Evolutionary conservation across 2,113 vertebrate genomes (phyloP), one percentile per base, ranked within the genome.

Genomic region (human): DNA sequence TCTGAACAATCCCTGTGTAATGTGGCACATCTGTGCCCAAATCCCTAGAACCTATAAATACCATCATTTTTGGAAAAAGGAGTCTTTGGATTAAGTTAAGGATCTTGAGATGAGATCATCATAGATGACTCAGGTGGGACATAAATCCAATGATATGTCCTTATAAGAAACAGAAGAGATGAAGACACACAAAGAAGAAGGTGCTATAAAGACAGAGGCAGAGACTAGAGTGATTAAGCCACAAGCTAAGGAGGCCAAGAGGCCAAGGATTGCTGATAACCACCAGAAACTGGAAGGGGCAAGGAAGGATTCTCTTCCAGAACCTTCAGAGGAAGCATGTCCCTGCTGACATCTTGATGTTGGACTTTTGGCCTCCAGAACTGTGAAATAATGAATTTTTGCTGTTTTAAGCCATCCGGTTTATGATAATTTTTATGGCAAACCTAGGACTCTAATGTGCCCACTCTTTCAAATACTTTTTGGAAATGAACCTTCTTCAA

Each of bases 281-380:
- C 70, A 32, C 6, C 25, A 61, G 52, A 48, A 68, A 6, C 25
- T 68, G 2, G 20, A 72, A 52, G 3, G 43, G 2, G 3, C 35
- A 72, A 59, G 8, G 13, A 3, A 16, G 14, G 30, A 9, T 45
- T 38, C 7, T 76, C 11, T 8, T 20, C 25, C 10, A 23, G 17
- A 5, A 18, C 13, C 8, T 57, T 7, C 45, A 9, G 13, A n/a
- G 12, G 22, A 13, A 64, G 1, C 3, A 5, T 6, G 38, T 3
- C 20, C 1, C 18, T 20, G 12, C 0, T 27, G 13, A 57, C 2
- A 50, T 30, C 12, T 40, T 38, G 2, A 66, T n/a, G 84, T 89
- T 57, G 45, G 25, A 57, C 25, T 40, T 45, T 32, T 40, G 25
- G 14, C n/a, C 76, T 82, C 22, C 68, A 85, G 14, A 80, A n/a